A percentile compares a stretch with the other conserved stretches of the same genome.
Evolutionary conservation across 2,113 vertebrate species (phyloP).

Genomic region (Ovis canadensis): DNA sequence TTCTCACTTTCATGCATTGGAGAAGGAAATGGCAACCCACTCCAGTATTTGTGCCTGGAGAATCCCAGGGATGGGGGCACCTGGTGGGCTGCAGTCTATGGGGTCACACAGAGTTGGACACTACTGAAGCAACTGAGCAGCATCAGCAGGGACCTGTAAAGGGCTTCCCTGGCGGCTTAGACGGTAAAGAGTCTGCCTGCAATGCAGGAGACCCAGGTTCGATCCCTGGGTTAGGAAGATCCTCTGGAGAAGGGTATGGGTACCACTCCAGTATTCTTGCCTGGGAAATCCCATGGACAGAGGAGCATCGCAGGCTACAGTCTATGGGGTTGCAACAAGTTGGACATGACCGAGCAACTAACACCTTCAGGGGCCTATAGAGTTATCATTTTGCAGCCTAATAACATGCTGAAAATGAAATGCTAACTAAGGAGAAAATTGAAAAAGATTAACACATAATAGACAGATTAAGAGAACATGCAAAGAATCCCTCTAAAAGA

Average conservation of each 20-base stretch:
- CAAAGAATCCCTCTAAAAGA: neutral
- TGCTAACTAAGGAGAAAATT: neutral
- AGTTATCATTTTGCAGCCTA: neutral
- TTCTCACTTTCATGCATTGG: neutral
- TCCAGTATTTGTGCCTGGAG: neutral
- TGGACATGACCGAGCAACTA: rapidly evolving
- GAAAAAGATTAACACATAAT: neutral
- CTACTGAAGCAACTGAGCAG: neutral
- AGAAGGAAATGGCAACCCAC: neutral
- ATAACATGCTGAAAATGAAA: conserved; percentile 4
- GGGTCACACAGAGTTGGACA: neutral
- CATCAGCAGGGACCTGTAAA: neutral
- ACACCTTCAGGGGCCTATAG: neutral
- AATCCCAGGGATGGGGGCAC: neutral
- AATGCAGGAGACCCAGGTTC: neutral
- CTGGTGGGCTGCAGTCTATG: neutral
- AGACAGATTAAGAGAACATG: neutral
- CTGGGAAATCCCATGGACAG: neutral
- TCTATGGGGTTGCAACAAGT: neutral
- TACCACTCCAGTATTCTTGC: neutral
- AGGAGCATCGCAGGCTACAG: neutral
- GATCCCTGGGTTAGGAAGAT: neutral
- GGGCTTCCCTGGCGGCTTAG: neutral
- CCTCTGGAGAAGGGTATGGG: neutral
- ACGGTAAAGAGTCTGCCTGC: neutral